These are phyloP conservation scores for Mesoclemmys tuberculata DNA, from an alignment of 2,113 vertebrate genomes.

Conservation along the genomic window DNA sequence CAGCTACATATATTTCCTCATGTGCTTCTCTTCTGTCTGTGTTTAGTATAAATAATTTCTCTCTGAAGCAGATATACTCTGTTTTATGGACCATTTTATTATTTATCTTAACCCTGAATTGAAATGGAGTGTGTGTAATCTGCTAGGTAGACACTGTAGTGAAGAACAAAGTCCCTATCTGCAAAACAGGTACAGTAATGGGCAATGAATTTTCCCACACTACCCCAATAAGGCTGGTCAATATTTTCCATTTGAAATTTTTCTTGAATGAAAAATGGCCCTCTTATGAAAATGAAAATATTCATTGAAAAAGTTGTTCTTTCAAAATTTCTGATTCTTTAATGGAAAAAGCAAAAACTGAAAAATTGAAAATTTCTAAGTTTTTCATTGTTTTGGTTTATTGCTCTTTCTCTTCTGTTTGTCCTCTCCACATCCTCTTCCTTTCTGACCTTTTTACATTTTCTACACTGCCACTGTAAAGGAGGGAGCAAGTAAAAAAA, in stretches of 20 bases:
- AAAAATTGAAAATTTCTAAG: neutral
- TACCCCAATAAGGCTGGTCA: neutral
- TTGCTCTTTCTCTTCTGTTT: neutral
- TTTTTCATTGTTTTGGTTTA: neutral
- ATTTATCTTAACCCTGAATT: neutral
- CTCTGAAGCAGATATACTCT: neutral
- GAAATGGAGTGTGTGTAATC: neutral
- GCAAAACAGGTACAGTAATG: neutral
- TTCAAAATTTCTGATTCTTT: neutral
- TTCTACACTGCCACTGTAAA: neutral
- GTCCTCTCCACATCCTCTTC: neutral
- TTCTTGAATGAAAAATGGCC: neutral
- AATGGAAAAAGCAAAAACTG: neutral
- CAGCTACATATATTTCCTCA: neutral
- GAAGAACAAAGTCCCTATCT: neutral
- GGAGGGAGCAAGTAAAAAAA: neutral
- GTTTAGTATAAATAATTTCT: neutral
- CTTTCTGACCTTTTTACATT: neutral
- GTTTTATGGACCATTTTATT: neutral
- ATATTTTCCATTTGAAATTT: neutral
- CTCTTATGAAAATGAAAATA: neutral
- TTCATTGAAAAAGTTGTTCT: neutral
- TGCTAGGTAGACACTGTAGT: neutral
- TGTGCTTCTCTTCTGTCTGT: neutral
- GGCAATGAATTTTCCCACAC: neutral